These are phyloP conservation scores for Drosophila kurseongensis DNA, from an alignment of 1,140 invertebrate species.

Conservation along the genomic window DNA sequence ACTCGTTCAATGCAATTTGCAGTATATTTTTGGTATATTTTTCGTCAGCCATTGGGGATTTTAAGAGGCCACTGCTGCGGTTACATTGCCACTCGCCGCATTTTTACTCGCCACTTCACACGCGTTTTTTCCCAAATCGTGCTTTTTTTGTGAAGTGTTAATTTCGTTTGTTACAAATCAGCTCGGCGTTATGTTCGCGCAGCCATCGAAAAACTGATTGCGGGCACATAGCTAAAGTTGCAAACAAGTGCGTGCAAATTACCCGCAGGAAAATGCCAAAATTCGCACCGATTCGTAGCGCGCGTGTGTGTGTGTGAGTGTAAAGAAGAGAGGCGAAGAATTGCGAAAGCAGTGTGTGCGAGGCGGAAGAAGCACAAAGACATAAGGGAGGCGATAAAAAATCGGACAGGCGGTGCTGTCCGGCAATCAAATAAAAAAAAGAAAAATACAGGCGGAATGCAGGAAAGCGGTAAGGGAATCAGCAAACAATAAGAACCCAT, in stretches of 20 bases:
- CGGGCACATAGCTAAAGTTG: background rate
- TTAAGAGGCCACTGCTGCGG: background rate
- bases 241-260: slow-evolving; percentile 6
- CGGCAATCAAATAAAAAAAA: slow-evolving; percentile 15
- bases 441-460: slow-evolving; percentile 5
- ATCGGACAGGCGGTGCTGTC: slow-evolving; percentile 34
- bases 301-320: slow-evolving; percentile 43
- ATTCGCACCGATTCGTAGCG: slow-evolving; percentile 23
- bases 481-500: background rate
- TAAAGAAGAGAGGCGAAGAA: slow-evolving; percentile 37
- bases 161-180: slow-evolving; percentile 29
- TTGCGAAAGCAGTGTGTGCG: slow-evolving; percentile 59
- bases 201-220: background rate
- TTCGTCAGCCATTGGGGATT: background rate
- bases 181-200: slow-evolving; percentile 16
- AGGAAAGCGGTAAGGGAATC: slow-evolving; percentile 17
- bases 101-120: slow-evolving; percentile 53
- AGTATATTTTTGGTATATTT: background rate
- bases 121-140: slow-evolving; percentile 73
- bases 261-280: slow-evolving; percentile 19
- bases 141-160: slow-evolving; percentile 67
- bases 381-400: slow-evolving; percentile 36
- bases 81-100: background rate
- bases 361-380: slow-evolving; percentile 46
- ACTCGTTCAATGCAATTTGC: no score